Evolutionary conservation across 2,113 vertebrate genomes (phyloP).

Genomic region (Syngnathus scovelli): DNA sequence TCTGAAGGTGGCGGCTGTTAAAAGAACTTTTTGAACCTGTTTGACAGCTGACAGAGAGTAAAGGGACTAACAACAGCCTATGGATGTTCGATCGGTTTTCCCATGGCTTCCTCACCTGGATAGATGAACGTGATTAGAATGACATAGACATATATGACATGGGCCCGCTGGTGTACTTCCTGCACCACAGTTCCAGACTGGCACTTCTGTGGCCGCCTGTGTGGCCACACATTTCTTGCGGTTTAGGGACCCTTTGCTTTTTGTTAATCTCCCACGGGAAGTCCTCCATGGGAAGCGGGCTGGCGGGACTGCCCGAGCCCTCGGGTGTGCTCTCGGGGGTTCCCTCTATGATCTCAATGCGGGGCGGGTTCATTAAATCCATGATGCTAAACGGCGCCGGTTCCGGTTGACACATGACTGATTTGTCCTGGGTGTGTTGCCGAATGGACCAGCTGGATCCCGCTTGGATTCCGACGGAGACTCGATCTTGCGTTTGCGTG

Average conservation of each 20-base stretch:
- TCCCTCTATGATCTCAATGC: conserved; percentile 74
- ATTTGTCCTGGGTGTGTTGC: conserved; percentile 71
- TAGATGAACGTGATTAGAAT: conserved; percentile 66
- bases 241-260: conserved; percentile 64
- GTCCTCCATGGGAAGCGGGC: conserved; percentile 68
- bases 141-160: conserved; percentile 79
- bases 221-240: conserved; percentile 58
- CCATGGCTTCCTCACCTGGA: conserved; percentile 31
- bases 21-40: conserved; percentile 42
- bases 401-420: conserved; percentile 76
- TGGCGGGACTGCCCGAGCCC: conserved; percentile 68
- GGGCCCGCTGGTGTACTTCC: conserved; percentile 77
- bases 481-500: conserved; percentile 66
- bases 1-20: conserved; percentile 42
- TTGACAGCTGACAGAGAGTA: conserved; percentile 64
- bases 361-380: conserved; percentile 70
- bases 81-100: conserved; percentile 10
- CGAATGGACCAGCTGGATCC: conserved; percentile 68
- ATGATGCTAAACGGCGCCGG: conserved; percentile 70
- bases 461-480: conserved; percentile 74
- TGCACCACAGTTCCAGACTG: conserved; percentile 76
- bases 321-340: conserved; percentile 68
- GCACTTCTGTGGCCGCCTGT: conserved; percentile 71
- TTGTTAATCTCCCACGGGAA: conserved; percentile 70
- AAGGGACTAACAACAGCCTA: conserved; percentile 58